Evolutionary conservation across 2,888 invertebrate genomes (phyloP), one percentile per base, ranked within the genome.

Genomic region (Pammene aurita): DNA sequence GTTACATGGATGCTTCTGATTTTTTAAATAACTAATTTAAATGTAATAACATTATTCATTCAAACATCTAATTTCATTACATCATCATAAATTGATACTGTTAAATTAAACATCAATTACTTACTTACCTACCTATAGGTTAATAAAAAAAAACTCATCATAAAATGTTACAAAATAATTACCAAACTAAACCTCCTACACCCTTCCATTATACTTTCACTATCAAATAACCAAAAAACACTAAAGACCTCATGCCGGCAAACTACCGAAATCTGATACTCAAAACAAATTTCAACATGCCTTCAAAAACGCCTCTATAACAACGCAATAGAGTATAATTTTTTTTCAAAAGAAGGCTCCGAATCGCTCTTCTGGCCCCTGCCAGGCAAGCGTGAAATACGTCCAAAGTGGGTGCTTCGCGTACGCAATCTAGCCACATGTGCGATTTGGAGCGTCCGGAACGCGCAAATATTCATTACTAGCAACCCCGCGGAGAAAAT

Each of bases 351-450:
- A 60, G 65, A 55, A 60, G 54, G 68, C 67, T 72, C 66, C 48
- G 67, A 61, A 57, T 63, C 46, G 44, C 61, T 44, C 73, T 54
- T 46, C 11, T 10, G 57, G 63, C 87, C 87, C 86, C 85, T 83
- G 42, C 76, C 72, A 83, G 66, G 76, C 75, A 76, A 80, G 83
- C 87, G 86, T 87, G 80, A 82, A 84, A 84, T 81, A 71, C 77
- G 73, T 61, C 70, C 63, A 72, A 73, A 74, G 80, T 79, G 78
- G 73, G 75, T 75, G 76, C 81, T 80, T 81, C 77, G 72, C 54
- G 75, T 80, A 82, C 84, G 84, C 87, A 88, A 89, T 88, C 84
- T 85, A 75, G 79, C 87, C 88, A 88, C 88, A 88, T 88, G 88
- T 82, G 80, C 81, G 73, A 70, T 70, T 54, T 58, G 57, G 61